Evolutionary conservation across 2,888 invertebrate species (phyloP).

Genomic region (Allolobophora icterica): DNA sequence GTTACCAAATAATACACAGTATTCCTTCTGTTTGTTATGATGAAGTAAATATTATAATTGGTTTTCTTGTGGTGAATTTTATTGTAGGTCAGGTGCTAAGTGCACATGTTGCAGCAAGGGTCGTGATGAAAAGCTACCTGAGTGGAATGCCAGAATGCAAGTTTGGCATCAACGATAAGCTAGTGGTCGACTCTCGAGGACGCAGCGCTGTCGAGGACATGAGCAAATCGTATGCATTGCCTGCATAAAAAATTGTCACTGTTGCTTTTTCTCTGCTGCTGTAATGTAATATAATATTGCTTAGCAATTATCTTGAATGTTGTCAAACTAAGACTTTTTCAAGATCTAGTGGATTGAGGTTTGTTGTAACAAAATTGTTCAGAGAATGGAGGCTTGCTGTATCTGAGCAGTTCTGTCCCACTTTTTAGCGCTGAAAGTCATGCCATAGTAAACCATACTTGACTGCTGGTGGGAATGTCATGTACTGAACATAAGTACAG

Average conservation of each 20-base stretch:
- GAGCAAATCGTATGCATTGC: slow-evolving; percentile 49
- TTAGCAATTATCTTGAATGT: too few relatives aligned
- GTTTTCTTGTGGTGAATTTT: not conserved
- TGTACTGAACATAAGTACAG: not conserved
- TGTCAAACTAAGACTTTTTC: too few relatives aligned
- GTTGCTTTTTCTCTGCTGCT: not conserved
- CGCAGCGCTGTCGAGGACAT: slow-evolving; percentile 60
- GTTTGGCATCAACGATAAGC: slow-evolving; percentile 98
- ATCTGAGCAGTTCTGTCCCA: not conserved
- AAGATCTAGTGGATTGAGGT: too few relatives aligned
- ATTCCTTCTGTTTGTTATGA: not conserved
- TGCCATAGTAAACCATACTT: not conserved
- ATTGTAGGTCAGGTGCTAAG: slow-evolving; percentile 88
- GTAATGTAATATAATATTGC: not conserved
- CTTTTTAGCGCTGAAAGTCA: not conserved
- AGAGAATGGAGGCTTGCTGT: not conserved
- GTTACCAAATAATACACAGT: not conserved
- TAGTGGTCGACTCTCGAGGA: slow-evolving; percentile 84
- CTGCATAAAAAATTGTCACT: not conserved
- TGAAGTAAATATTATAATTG: not conserved
- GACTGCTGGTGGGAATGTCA: not conserved
- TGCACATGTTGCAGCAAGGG: slow-evolving; percentile 98
- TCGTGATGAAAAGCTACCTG: slow-evolving; percentile 98
- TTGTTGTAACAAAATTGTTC: too few relatives aligned
- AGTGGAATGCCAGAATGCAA: slow-evolving; percentile 99